These are phyloP conservation scores for Armadillidium nasatum DNA, from an alignment of 1,140 invertebrate genomes.

Conservation along the genomic window DNA sequence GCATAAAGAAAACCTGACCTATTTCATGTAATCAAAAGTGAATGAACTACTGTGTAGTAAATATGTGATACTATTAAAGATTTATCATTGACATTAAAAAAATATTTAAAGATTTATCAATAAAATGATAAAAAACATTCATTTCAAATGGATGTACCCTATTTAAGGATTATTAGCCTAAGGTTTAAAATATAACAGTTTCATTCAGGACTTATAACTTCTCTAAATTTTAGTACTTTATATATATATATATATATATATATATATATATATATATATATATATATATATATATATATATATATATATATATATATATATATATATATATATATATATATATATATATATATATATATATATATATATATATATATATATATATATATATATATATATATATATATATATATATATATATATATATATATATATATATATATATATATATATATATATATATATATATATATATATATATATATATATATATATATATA, in stretches of 20 bases:
- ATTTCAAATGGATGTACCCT: too few relatives aligned
- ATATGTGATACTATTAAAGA: too few relatives aligned
- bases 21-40: too few relatives aligned
- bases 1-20: too few relatives aligned
- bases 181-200: background rate
- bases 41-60: too few relatives aligned
- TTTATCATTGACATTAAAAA: too few relatives aligned
- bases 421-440: constrained; percentile 6
- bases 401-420: background rate
- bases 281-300: background rate
- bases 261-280: background rate
- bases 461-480: background rate
- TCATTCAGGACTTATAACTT: too few relatives aligned
- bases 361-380: constrained; percentile 6
- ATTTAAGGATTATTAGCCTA: background rate
- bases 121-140: too few relatives aligned
- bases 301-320: background rate
- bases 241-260: background rate
- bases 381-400: background rate
- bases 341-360: constrained; percentile 6
- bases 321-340: background rate
- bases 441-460: background rate
- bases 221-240: background rate
- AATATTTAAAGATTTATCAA: too few relatives aligned
- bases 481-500: constrained; percentile 6